A percentile compares a stretch with the other conserved stretches of the same genome.
Evolutionary conservation across 2,797 vertebrate genomes (phyloP).

Genomic region (Phoeniculus purpureus): DNA sequence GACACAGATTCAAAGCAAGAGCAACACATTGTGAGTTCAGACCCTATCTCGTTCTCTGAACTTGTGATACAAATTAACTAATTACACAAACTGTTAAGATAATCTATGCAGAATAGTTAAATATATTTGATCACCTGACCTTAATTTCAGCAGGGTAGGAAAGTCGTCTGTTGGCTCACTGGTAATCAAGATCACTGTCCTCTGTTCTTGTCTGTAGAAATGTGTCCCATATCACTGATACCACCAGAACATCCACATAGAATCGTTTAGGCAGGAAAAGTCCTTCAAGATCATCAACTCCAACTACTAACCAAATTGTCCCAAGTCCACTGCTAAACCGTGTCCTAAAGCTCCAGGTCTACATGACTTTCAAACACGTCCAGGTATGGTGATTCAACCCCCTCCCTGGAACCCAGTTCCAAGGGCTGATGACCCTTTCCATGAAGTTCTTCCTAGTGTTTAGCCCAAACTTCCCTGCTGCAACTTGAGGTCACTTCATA

Average conservation of each 20-base stretch:
- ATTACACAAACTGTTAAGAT: neutral
- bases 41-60: neutral
- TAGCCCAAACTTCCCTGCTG: too few relatives aligned
- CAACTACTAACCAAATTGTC: too few relatives aligned
- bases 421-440: too few relatives aligned
- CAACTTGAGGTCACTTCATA: too few relatives aligned
- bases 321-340: too few relatives aligned
- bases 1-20: neutral
- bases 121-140: neutral
- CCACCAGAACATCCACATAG: neutral
- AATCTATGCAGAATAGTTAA: neutral
- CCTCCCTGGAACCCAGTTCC: too few relatives aligned
- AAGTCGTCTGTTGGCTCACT: neutral
- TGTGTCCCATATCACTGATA: neutral
- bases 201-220: neutral
- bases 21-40: neutral
- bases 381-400: too few relatives aligned
- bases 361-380: too few relatives aligned
- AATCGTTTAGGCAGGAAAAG: too few relatives aligned
- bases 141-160: neutral
- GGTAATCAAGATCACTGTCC: neutral
- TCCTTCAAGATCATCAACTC: too few relatives aligned
- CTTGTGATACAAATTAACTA: neutral
- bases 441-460: too few relatives aligned
- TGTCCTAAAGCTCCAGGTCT: too few relatives aligned